phyloP scores from a whole-genome alignment of 2,888 invertebrate genomes.

The Microctonus aethiopoides region DNA sequence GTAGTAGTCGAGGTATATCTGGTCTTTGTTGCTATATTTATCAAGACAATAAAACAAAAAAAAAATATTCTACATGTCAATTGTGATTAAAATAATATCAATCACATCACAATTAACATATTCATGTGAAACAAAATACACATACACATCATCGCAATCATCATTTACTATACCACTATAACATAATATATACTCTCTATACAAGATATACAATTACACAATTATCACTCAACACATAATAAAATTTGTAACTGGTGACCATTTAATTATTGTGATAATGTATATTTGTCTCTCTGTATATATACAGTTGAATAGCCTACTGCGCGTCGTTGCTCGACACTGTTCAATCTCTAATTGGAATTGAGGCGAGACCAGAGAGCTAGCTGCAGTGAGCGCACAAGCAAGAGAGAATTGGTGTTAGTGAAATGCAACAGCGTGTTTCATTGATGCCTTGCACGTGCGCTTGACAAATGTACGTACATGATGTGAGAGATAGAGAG shows the following conservation, averaged over 20 bases:
- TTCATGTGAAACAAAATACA: neutral
- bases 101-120: neutral
- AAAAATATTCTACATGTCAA: neutral
- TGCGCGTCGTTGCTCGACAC: too few relatives aligned
- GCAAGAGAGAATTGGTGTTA: neutral
- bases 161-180: too few relatives aligned
- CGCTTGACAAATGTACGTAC: constrained; percentile 39
- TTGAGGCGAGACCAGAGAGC: neutral
- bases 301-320: neutral
- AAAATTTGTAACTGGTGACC: neutral
- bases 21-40: constrained; percentile 82
- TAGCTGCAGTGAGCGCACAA: too few relatives aligned
- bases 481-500: constrained; percentile 7
- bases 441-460: constrained; percentile 35
- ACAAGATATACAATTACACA: too few relatives aligned
- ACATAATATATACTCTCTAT: too few relatives aligned
- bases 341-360: neutral
- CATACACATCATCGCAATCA: neutral
- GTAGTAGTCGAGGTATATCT: constrained; percentile 83
- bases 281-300: neutral
- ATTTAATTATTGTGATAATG: neutral
- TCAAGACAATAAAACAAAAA: constrained; percentile 49
- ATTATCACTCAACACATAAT: too few relatives aligned
- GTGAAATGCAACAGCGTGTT: constrained; percentile 34
- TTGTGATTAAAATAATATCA: neutral